Evolutionary conservation across 2,888 invertebrate genomes (phyloP).

Genomic region (Therioaphis trifolii): DNA sequence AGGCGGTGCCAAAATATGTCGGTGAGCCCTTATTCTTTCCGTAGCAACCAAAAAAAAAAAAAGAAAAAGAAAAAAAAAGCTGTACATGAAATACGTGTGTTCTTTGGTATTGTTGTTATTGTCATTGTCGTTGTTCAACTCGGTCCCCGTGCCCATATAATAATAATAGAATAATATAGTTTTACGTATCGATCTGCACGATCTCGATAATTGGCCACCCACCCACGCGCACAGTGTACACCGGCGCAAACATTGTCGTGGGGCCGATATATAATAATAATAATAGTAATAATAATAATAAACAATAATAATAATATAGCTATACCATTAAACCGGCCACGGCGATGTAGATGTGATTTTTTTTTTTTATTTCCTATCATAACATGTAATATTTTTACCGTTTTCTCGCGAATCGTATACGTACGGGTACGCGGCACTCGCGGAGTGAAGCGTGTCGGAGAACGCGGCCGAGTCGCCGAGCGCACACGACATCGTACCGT

Average conservation of each 20-base stretch:
- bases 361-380: not conserved
- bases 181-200: slow-evolving; percentile 16
- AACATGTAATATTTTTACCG: too few species aligned
- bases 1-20: too few species aligned
- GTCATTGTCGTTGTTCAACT: slow-evolving; percentile 6
- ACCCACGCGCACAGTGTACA: not conserved
- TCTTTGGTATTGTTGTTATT: slow-evolving; percentile 4
- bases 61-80: not conserved
- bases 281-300: slow-evolving; percentile 6
- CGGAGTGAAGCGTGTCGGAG: too few species aligned
- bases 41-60: too few species aligned
- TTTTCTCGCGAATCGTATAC: not conserved
- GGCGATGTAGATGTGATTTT: not conserved
- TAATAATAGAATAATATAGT: not conserved
- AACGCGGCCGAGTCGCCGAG: not conserved
- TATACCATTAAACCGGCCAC: too few species aligned
- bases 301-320: too few species aligned
- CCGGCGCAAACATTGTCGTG: slow-evolving; percentile 44
- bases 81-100: not conserved
- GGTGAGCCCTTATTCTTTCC: too few species aligned
- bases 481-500: not conserved
- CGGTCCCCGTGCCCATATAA: not conserved
- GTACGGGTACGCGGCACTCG: not conserved
- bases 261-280: not conserved
- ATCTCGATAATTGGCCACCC: slow-evolving; percentile 60